Base-by-base conservation (phyloP, 2,888 invertebrate species). In the Conchocele bisecta region DNA sequence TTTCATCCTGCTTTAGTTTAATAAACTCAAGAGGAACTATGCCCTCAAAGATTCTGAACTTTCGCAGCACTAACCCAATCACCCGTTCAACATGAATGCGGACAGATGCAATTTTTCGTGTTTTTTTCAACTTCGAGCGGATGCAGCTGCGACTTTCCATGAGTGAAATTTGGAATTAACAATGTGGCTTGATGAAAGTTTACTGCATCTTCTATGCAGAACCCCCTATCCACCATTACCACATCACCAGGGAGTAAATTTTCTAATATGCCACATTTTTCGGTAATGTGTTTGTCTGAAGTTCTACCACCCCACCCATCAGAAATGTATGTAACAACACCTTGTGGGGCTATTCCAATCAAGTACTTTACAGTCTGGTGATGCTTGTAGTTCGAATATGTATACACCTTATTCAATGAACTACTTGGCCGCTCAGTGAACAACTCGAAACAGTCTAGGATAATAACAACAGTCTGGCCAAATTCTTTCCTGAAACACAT, bases 261-360 rank as follows among this genome's bases (percentile, higher is more conserved):
- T 15, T 80, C 33, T 22, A 83, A 29, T n/a, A 76, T 42, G 2
- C 69, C 73, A 53, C 50, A 67, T 15, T 83, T 33, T 48, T 81
- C 71, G 15, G 76, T 78, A 3, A 83, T 54, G 31, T 59, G 51
- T 60, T 82, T 83, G 39, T 84, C 82, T 51, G 73, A 71, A 1
- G 70, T 51, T 35, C 79, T 58, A 3, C 84, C 85, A 42, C 82
- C 83, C 78, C 75, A 85, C 6, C 73, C 79, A 39, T 75, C 66
- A 20, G 79, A 83, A 20, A 85, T 68, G 51, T 78, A 84, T 7
- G 66, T 60, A 22, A 83, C 69, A 13, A 46, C 28, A 11, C 77
- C 83, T 54, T 81, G 79, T 0, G 82, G 82, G 3, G 73, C 29
- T n/a, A 84, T 79, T 13, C 75, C 81, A 39, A 82, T 81, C 28